Evolutionary conservation across 2,113 vertebrate genomes (phyloP).

Genomic region (Alligator mississippiensis): DNA sequence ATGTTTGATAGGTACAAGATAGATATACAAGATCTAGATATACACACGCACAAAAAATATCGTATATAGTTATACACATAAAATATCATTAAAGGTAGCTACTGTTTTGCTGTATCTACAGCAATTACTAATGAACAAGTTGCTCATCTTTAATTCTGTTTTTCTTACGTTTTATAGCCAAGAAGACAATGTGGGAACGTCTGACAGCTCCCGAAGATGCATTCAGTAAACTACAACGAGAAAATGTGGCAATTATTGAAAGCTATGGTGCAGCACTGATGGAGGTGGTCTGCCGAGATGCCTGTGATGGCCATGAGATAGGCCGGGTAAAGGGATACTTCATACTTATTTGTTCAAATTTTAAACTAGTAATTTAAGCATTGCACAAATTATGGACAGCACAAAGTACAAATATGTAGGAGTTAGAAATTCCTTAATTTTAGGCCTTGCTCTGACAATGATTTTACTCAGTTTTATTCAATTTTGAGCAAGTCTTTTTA

Average conservation of each 20-base stretch:
- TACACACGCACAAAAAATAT: too few relatives aligned
- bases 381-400: too few relatives aligned
- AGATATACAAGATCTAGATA: too few relatives aligned
- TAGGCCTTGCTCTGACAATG: not conserved
- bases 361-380: not conserved
- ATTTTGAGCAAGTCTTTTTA: not conserved
- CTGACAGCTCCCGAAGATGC: constrained; percentile 96
- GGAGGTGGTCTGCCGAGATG: constrained; percentile 97
- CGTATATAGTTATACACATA: not conserved
- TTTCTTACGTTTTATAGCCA: constrained; percentile 74
- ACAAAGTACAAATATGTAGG: not conserved
- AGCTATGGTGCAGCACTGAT: constrained; percentile 95
- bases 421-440: not conserved
- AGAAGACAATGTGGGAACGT: constrained; percentile 95
- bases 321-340: constrained; percentile 83
- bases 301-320: constrained; percentile 97
- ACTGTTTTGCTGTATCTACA: not conserved
- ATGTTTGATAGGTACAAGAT: not conserved
- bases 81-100: not conserved
- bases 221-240: constrained; percentile 94
- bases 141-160: not conserved
- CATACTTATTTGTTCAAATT: not conserved
- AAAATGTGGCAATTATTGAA: constrained; percentile 95
- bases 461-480: not conserved
- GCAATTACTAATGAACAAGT: not conserved